Evolutionary conservation across 2,113 vertebrate species (phyloP), one percentile per base, ranked within the genome.

Genomic region (Loxodonta africana): DNA sequence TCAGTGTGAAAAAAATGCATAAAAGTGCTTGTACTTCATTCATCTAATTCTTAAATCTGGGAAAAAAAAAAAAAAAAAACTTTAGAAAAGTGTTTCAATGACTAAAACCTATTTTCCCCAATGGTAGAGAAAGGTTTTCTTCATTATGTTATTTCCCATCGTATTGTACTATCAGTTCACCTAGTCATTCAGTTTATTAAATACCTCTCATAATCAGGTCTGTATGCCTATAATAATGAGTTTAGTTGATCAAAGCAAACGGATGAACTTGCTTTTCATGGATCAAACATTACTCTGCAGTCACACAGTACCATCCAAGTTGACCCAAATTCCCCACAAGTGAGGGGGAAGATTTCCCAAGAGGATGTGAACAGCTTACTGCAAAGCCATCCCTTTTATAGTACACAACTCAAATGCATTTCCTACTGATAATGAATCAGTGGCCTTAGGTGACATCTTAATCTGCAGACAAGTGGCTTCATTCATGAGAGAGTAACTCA

Each of bases 31-130:
- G 11, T 26, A 18, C 51, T 76, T 77, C n/a, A 44, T 37, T 86
- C 14, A 41, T 57, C 26, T 94, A 33, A 77, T 33, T 85, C 46
- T 88, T 88, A 96, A 51, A 91, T 85, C 8, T 82, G 63, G 37
- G 95, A 62, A 71, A 23, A 33, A 62, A 25, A 44, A 62, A 25
- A 44, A 71, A 62, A 62, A 62, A 62, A 17, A 28, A 30, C 1
- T 69, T 81, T 41, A 57, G 6, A 69, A 23, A 63, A 63, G 9
- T 12, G 3, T n/a, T 65, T n/a, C 48, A 11, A 76, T 41, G 25
- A 44, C 48, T 62, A 53, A n/a, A 90, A 78, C 4, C 48, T 20
- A 18, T 9, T n/a, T 60, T 65, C 9, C 60, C 25, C 44, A 48
- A 33, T 33, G 30, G 26, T 60, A 89, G 25, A 51, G 10, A 82